Conservation (phyloP, 2,888 invertebrate genomes). For the Cephus rjabovi region DNA sequence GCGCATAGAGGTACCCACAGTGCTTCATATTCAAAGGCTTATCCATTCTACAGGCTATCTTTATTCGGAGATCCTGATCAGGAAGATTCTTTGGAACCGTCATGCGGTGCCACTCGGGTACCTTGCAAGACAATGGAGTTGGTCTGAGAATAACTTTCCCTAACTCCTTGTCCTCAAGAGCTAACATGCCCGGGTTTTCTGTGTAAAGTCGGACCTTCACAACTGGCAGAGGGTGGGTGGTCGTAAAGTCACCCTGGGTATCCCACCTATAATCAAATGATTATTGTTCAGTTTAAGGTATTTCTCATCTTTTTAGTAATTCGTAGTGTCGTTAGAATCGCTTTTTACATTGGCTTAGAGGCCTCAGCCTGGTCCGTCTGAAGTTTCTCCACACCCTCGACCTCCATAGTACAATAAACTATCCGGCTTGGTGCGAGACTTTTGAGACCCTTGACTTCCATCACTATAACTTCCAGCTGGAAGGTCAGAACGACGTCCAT, state of each 20-base stretch:
- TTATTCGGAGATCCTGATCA: slow-evolving; percentile 96
- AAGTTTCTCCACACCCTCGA: slow-evolving; percentile 98
- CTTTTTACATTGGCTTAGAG: slow-evolving; percentile 91
- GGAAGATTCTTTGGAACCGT: slow-evolving; percentile 92
- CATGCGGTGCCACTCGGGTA: slow-evolving; percentile 99
- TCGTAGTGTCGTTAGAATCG: neutral
- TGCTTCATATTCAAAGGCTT: slow-evolving; percentile 99
- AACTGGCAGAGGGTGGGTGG: slow-evolving; percentile 95
- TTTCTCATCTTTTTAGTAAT: neutral
- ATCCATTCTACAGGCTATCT: slow-evolving; percentile 98
- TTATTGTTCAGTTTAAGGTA: neutral
- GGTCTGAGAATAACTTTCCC: slow-evolving; percentile 92
- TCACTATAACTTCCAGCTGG: slow-evolving; percentile 96
- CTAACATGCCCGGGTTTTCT: slow-evolving; percentile 96
- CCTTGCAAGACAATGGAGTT: slow-evolving; percentile 88
- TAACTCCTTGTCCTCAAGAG: slow-evolving; percentile 98
- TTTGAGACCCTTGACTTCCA: slow-evolving; percentile 99
- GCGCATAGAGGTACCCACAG: slow-evolving; percentile 94
- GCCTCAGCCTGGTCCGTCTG: slow-evolving; percentile 99
- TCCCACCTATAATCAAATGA: slow-evolving; percentile 84
- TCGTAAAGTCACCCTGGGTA: slow-evolving; percentile 99
- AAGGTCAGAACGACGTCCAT: slow-evolving; percentile 98
- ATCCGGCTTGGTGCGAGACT: slow-evolving; percentile 96
- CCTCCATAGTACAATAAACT: slow-evolving; percentile 99
- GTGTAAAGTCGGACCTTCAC: slow-evolving; percentile 98